Evolutionary conservation across 2,888 invertebrate genomes (phyloP).

Genomic region (Drosophila barbarae): DNA sequence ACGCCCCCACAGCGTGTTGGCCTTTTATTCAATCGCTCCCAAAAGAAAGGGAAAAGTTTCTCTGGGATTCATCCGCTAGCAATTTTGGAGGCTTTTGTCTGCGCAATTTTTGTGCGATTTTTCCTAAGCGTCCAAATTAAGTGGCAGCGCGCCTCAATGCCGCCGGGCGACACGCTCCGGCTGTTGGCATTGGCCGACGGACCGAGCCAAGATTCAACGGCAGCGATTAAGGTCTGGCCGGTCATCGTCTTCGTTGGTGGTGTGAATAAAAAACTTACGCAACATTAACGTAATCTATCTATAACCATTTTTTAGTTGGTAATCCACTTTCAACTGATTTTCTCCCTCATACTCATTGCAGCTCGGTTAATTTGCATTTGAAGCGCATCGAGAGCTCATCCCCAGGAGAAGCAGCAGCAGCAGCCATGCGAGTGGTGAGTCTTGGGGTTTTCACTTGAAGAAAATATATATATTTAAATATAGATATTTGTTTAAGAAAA

Average conservation of each 20-base stretch:
- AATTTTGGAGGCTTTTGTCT: conserved; percentile 20
- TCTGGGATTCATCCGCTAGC: conserved; percentile 31
- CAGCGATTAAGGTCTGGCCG: conserved; percentile 50
- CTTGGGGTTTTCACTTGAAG: background rate
- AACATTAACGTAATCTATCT: conserved; percentile 62
- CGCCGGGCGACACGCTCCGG: conserved; percentile 50
- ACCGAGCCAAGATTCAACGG: conserved; percentile 56
- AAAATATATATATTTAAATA: background rate
- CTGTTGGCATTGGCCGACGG: conserved; percentile 63
- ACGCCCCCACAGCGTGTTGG: conserved; percentile 24
- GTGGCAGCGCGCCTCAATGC: conserved; percentile 20
- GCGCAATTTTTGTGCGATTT: conserved; percentile 17
- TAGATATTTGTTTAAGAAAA: background rate
- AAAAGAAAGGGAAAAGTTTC: conserved; percentile 59
- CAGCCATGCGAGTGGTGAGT: conserved; percentile 70
- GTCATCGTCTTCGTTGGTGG: conserved; percentile 1
- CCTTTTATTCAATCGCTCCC: conserved; percentile 58
- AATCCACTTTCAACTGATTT: conserved; percentile 36
- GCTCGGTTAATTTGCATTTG: conserved; percentile 47
- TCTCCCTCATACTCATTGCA: conserved; percentile 31
- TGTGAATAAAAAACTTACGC: conserved; percentile 51
- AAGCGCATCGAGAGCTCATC: conserved; percentile 51
- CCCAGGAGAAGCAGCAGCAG: conserved; percentile 35
- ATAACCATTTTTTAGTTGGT: conserved; percentile 30
- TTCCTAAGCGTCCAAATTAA: conserved; percentile 20